Evolutionary conservation across 2,888 invertebrate species (phyloP), one percentile per base, ranked within the genome.

Genomic region (Andrena camellia): DNA sequence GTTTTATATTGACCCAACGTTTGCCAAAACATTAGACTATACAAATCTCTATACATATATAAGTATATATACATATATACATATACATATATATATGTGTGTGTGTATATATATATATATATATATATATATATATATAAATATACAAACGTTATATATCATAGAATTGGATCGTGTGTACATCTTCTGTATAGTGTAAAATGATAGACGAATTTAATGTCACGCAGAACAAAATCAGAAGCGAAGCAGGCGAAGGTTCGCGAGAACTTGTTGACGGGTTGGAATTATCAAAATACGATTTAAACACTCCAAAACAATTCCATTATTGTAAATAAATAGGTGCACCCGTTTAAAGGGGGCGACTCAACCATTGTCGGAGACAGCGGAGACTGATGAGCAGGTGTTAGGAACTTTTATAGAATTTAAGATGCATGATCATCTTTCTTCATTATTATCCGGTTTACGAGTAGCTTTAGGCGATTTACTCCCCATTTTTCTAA

Each of bases 121-220:
- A 42, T 26, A 26, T 26, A 26, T 26, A 29, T 29, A 29, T 29
- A 29, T 35, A 35, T 42, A 42, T 42, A 31, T 31, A 42, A 42
- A 42, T 17, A 42, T 64, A 78, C 48, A 87, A 74, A 78, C 66
- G 62, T 73, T 60, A 84, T 90, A 91, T 91, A 91, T 90, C 90
- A 88, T 85, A 89, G 90, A 89, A 92, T 92, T 93, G 92, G 89
- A 90, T 91, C 90, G 91, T 91, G 81, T 91, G 92, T 92, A 91
- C 89, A 92, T 92, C 88, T 90, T 78, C 90, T 93, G 93, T 93
- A 93, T 90, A 92, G 92, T 92, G 88, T 89, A 92, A 91, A 90
- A 86, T 88, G 84, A 67, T 84, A 81, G 86, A 82, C 69, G 77
- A 85, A 84, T 84, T 71, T 80, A 86, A 86, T 66, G 76, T 17